Evolutionary conservation across 30 jellyfish, hydroid and myxozoan genomes (phyloP), one percentile per base, ranked within the genome.

Genomic region (Turritopsis dohrnii): DNA sequence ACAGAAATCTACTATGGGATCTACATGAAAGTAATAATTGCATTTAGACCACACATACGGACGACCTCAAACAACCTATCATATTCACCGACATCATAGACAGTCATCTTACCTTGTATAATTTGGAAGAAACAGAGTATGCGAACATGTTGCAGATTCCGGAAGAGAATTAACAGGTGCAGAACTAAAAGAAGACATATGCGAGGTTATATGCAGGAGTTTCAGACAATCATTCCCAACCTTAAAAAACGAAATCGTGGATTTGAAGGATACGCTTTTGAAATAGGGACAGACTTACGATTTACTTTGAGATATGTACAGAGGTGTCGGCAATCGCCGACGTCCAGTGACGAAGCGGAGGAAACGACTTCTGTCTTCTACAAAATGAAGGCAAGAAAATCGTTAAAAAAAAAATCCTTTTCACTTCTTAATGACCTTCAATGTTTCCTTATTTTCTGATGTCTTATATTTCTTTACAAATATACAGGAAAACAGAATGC

Each of bases 81-180:
- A n/a, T n/a, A n/a, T n/a, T n/a, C n/a, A n/a, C n/a, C n/a, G n/a
- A n/a, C n/a, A n/a, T n/a, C n/a, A n/a, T n/a, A n/a, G n/a, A n/a
- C n/a, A n/a, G n/a, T n/a, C n/a, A n/a, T n/a, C 93, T 80, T 71
- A 90, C 97, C 92, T 90, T 19, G 97, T 85, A 52, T 90, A 90
- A 0, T 92, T 31, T 18, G 97, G 97, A n/a, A 86, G 84, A 66
- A 90, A 90, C 27, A 90, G 91, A 53, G 91, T 90, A 76, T 87
- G 90, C 19, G 97, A 90, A 76, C 97, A 90, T 24, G 97, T 90
- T 4, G 97, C 97, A 25, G 97, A 90, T 84, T 90, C 97, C 1
- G 97, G 97, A 19, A 90, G 75, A 17, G 97, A 86, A 54, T 90
- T 85, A 74, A 82, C 72, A 53, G 93, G 94, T 3, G 97, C 65